Evolutionary conservation across 2,888 invertebrate genomes (phyloP).

Genomic region (Eupithecia exiguata): DNA sequence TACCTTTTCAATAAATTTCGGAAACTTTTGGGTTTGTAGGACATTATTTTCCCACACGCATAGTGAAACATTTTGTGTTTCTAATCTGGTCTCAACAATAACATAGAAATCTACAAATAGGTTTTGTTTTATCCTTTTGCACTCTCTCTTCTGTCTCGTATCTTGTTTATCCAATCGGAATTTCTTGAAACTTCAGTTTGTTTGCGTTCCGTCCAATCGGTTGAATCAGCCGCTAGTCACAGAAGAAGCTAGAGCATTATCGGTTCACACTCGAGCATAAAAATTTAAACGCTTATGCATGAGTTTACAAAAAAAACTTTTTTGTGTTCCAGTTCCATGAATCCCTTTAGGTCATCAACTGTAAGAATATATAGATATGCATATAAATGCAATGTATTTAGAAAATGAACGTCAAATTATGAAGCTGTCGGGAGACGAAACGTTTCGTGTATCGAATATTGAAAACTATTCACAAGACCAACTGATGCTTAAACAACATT

Average conservation of each 20-base stretch:
- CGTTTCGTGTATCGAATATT: not conserved
- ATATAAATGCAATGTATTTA: not conserved
- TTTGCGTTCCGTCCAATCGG: conserved; percentile 76
- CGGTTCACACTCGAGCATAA: not conserved
- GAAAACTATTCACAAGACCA: not conserved
- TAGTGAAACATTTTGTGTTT: not conserved
- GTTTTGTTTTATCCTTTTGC: not conserved
- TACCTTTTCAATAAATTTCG: not conserved
- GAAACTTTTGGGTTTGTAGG: not conserved
- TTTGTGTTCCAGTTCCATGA: not conserved
- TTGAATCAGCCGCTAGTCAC: conserved; percentile 58
- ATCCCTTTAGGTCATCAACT: not conserved
- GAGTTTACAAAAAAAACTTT: not conserved
- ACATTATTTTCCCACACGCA: not conserved
- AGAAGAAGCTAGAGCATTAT: conserved; percentile 16
- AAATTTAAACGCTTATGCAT: not conserved
- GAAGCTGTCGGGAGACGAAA: not conserved
- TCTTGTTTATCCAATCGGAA: conserved; percentile 67
- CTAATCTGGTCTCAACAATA: not conserved
- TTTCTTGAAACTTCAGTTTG: conserved; percentile 73
- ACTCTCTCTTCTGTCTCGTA: conserved; percentile 38
- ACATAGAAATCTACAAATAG: not conserved
- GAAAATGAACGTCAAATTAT: not conserved
- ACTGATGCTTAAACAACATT: not conserved
- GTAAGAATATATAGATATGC: no score